phyloP scores from a whole-genome alignment of 2,797 vertebrate species.

The Leptoclinus maculatus region DNA sequence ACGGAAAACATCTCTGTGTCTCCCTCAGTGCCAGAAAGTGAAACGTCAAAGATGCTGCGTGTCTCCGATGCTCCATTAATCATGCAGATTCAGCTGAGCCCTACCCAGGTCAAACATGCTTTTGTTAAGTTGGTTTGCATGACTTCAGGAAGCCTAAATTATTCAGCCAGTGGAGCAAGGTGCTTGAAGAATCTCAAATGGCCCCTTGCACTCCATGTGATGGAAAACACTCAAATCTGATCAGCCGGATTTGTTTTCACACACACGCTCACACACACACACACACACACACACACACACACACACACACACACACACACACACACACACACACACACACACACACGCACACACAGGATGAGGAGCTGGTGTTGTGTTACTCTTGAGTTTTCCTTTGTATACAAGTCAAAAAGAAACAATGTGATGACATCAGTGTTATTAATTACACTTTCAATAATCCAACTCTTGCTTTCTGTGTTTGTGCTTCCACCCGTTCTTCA shows the following conservation, averaged over 20 bases:
- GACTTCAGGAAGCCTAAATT: slow-evolving; percentile 81
- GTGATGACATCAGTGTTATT: slow-evolving; percentile 5
- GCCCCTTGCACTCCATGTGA: slow-evolving; percentile 79
- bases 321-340: slow-evolving; percentile 50
- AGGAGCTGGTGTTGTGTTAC: slow-evolving; percentile 69
- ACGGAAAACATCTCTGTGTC: slow-evolving; percentile 47
- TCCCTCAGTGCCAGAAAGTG: slow-evolving; percentile 72
- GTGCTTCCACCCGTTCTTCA: slow-evolving; percentile 16
- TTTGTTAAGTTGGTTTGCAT: slow-evolving; percentile 64
- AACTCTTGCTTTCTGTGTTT: slow-evolving; percentile 24
- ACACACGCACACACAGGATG: slow-evolving; percentile 29
- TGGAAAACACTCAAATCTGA: slow-evolving; percentile 88
- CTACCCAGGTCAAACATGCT: slow-evolving; percentile 69
- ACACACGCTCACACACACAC: slow-evolving; percentile 4
- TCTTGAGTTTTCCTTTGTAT: slow-evolving; percentile 58
- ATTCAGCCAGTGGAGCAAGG: slow-evolving; percentile 69
- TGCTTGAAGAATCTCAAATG: slow-evolving; percentile 84
- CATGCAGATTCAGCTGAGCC: slow-evolving; percentile 69
- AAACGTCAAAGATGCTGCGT: slow-evolving; percentile 73
- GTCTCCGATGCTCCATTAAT: slow-evolving; percentile 72
- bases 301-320: slow-evolving; percentile 47
- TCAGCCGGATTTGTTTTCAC: slow-evolving; percentile 85
- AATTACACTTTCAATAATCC: slow-evolving; percentile 35
- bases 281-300: slow-evolving; percentile 51
- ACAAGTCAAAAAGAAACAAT: slow-evolving; percentile 34